phyloP scores from a whole-genome alignment of 2,113 vertebrate species.

The Takifugu flavidus region DNA sequence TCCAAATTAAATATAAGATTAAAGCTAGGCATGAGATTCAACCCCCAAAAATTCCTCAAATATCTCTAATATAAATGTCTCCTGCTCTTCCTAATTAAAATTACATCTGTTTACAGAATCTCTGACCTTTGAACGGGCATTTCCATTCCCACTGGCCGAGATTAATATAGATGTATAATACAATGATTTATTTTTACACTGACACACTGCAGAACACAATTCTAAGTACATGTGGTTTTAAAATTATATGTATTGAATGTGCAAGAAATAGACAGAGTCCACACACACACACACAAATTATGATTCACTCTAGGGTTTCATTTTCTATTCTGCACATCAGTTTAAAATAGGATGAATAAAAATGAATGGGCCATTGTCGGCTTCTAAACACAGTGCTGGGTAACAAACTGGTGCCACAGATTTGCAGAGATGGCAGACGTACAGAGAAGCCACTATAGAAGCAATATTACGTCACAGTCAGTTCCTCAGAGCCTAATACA shows the following conservation, averaged over 20 bases:
- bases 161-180: too few species aligned
- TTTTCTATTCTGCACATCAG: too few species aligned
- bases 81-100: slow-evolving; percentile 4
- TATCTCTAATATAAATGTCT: neutral
- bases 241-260: too few species aligned
- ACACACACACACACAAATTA: neutral
- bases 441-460: slow-evolving; percentile 72
- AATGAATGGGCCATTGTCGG: slow-evolving; percentile 63
- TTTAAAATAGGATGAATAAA: neutral
- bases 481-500: slow-evolving; percentile 40
- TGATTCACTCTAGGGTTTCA: too few species aligned
- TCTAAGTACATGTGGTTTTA: too few species aligned
- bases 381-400: slow-evolving; percentile 47
- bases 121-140: neutral
- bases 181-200: too few species aligned
- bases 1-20: too few species aligned
- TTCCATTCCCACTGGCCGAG: neutral
- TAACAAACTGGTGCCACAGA: slow-evolving; percentile 65
- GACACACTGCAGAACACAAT: too few species aligned
- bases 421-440: slow-evolving; percentile 50
- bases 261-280: neutral
- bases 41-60: too few species aligned
- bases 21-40: too few species aligned
- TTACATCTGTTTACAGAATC: slow-evolving; percentile 5
- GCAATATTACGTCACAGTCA: slow-evolving; percentile 63